A percentile compares a stretch with the other conserved stretches of the same genome.
These are phyloP conservation scores for Lanius ludovicianus DNA, from an alignment of 2,113 vertebrate genomes.

Conservation along the genomic window DNA sequence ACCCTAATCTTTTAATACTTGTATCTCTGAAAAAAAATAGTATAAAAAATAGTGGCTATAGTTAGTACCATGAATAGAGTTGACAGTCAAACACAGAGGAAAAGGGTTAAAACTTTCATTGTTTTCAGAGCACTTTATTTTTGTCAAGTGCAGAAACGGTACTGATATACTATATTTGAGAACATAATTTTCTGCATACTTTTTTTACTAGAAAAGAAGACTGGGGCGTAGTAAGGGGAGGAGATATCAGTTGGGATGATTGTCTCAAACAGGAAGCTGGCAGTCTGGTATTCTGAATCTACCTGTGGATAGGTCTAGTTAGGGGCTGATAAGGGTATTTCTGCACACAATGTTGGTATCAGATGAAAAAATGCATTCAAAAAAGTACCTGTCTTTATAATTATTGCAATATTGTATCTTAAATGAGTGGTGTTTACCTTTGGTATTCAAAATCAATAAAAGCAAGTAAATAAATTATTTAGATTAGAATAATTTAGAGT, in stretches of 20 bases:
- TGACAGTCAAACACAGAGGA: neutral
- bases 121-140: neutral
- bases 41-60: neutral
- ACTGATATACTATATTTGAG: neutral
- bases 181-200: neutral
- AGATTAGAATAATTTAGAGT: neutral
- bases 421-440: neutral
- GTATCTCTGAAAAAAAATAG: neutral
- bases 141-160: neutral
- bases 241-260: neutral
- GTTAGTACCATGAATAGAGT: neutral
- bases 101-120: neutral
- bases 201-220: neutral
- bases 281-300: neutral
- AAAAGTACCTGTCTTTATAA: neutral
- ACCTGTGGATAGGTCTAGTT: neutral
- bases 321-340: neutral
- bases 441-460: neutral
- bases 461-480: neutral
- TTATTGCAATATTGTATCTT: neutral
- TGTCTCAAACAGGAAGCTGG: neutral
- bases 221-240: accelerated
- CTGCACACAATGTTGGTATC: neutral
- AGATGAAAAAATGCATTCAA: neutral
- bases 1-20: neutral